Evolutionary conservation across 2,113 vertebrate genomes (phyloP), one percentile per base, ranked within the genome.

Genomic region (Tragelaphus strepsiceros): DNA sequence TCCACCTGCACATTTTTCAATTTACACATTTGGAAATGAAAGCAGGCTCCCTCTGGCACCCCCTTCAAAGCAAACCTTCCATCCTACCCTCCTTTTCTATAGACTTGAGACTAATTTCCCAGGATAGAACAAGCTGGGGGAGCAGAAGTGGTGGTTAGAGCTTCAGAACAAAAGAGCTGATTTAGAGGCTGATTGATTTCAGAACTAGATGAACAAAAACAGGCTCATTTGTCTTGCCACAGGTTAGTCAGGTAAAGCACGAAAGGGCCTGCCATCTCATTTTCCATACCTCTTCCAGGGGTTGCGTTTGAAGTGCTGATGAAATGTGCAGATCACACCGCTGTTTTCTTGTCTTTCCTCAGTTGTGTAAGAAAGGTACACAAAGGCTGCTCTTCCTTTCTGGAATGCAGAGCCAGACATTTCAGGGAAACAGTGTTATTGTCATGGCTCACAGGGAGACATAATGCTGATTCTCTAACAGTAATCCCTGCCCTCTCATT

Each of bases 241-340:
- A 3, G 8, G 13, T 83, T 43, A 71, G 32, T 97, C 97, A 87
- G 95, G 84, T 93, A 39, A 84, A 85, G 71, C 61, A 97, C 88
- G 58, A 91, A 88, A 91, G 61, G 85, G 64, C 88, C 88, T 96
- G 6, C n/a, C 14, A 12, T 95, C 97, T 98, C 54, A 80, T 96
- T 98, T 99, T 95, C 95, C 90, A 51, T n/a, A 95, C 53, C 24
- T 54, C 96, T 85, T 19, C 28, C 24, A 9, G 12, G 96, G 56
- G 74, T 51, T 95, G 61, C 80, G 94, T 97, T 96, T 53, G 88
- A 98, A 98, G 95, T 89, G 67, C 97, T 97, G 95, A 97, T 98
- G 97, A 97, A 98, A 97, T 24, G 10, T 46, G 32, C 51, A 97
- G 93, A 97, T 97, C 86, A 12, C 11, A 54, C 85, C 93, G 56